Base-by-base conservation (phyloP, 2,888 invertebrate genomes). In the Stramonita haemastoma region DNA sequence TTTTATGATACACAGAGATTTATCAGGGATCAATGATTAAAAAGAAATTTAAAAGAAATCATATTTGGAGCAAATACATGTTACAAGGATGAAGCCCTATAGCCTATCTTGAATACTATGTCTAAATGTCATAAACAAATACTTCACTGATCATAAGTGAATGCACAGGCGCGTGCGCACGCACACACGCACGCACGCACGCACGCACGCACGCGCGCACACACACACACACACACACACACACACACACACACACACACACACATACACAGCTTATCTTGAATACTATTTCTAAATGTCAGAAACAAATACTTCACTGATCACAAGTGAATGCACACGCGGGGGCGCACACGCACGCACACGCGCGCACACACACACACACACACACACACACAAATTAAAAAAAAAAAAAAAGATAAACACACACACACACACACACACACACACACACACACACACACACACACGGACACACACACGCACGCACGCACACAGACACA, bases 391-490 rank as follows among this genome's bases (percentile, higher is more conserved):
- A 32, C 32, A 81, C 79, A 32, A 11, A 81, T 8, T 15, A 13
- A 13, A 81, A 17, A 81, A 29, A 36, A 29, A 81, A 17, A 81
- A n/a, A 36, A 6, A 36, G n/a, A n/a, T n/a, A n/a, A n/a, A n/a
- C n/a, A n/a, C n/a, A n/a, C n/a, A n/a, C n/a, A n/a, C n/a, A n/a
- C 22, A 1, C 34, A 22, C 81, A 36, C 11, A 81, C 36, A 36
- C 36, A 81, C 81, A 81, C 81, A 81, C 81, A 81, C 81, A 81
- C 81, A 36, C 36, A 34, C 36, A 36, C 81, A 81, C 81, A 34
- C 36, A 34, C 81, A 36, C 81, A 36, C 81, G 1, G 8, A 79
- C 77, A 32, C 77, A 81, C 79, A 81, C 79, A 81, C 79, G 32
- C 79, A 81, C 79, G 32, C 79, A 81, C 79, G 32, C 79, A 81